Percentiles rank a stretch among this genome's conserved stretches.
These are phyloP conservation scores for Nomada fabriciana DNA, from an alignment of 2,888 invertebrate species.

Conservation along the genomic window DNA sequence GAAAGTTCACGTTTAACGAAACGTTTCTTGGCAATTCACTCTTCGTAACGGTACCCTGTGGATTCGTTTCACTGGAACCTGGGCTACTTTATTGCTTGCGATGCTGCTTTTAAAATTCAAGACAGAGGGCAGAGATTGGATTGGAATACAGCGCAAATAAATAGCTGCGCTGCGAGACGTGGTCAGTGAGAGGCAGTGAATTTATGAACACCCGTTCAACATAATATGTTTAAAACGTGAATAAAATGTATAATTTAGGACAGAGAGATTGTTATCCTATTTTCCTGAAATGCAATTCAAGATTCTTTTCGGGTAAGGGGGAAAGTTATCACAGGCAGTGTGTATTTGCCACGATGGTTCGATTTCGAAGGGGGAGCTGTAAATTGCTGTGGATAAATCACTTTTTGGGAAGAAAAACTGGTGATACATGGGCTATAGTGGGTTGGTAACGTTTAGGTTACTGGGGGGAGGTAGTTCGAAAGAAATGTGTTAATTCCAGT, in stretches of 20 bases:
- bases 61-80: conserved; percentile 23
- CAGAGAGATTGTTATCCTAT: conserved; percentile 6
- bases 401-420: background rate
- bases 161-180: conserved; percentile 12
- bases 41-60: background rate
- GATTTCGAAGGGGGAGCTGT: background rate
- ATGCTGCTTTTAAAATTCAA: conserved; percentile 29
- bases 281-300: conserved; percentile 1
- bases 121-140: conserved; percentile 7
- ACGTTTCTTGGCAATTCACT: conserved; percentile 13
- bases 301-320: background rate
- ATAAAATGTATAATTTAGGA: conserved; percentile 25
- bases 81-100: background rate
- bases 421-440: background rate
- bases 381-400: background rate
- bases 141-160: conserved; percentile 8
- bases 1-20: background rate
- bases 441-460: conserved; percentile 4
- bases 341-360: background rate
- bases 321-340: background rate
- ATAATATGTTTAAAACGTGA: conserved; percentile 30
- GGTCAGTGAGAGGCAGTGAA: background rate
- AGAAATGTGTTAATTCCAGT: background rate
- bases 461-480: background rate
- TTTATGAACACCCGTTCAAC: conserved; percentile 29